Evolutionary conservation across 2,797 vertebrate species (phyloP).

Genomic region (Hylomyscus alleni): DNA sequence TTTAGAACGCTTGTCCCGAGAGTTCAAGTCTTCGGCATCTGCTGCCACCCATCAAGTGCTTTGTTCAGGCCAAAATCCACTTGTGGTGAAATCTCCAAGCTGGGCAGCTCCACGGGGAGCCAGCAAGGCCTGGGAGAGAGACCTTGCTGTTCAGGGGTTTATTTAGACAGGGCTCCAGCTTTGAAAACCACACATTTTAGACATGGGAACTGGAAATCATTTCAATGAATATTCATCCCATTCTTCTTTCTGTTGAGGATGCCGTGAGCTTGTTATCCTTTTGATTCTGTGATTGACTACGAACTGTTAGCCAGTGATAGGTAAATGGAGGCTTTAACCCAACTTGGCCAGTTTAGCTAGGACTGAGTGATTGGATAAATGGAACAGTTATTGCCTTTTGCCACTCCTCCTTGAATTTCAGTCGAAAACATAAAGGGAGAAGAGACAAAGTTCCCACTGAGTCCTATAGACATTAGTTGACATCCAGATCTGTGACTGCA

Average conservation of each 20-base stretch:
- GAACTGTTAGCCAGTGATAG: neutral
- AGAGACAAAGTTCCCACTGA: neutral
- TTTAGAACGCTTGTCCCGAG: constrained; percentile 86
- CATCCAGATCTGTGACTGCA: neutral
- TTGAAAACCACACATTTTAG: constrained; percentile 4
- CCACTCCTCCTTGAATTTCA: neutral
- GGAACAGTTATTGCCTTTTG: neutral
- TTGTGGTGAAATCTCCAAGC: constrained; percentile 34
- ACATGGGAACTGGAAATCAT: constrained; percentile 27
- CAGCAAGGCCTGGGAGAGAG: constrained; percentile 39
- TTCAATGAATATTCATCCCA: constrained; percentile 29
- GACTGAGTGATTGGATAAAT: neutral
- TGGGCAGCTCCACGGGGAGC: neutral
- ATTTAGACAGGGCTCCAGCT: constrained; percentile 43
- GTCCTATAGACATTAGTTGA: neutral
- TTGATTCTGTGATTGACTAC: neutral
- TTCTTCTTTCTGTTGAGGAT: neutral
- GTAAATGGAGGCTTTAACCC: neutral
- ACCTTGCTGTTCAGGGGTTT: neutral
- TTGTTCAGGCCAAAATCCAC: constrained; percentile 31
- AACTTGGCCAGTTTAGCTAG: neutral
- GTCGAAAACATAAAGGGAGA: neutral
- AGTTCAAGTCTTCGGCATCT: constrained; percentile 81
- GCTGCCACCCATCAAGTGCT: constrained; percentile 57
- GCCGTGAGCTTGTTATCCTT: neutral